Base-by-base conservation (phyloP, 2,797 vertebrate genomes). In the Tachyglossus aculeatus region DNA sequence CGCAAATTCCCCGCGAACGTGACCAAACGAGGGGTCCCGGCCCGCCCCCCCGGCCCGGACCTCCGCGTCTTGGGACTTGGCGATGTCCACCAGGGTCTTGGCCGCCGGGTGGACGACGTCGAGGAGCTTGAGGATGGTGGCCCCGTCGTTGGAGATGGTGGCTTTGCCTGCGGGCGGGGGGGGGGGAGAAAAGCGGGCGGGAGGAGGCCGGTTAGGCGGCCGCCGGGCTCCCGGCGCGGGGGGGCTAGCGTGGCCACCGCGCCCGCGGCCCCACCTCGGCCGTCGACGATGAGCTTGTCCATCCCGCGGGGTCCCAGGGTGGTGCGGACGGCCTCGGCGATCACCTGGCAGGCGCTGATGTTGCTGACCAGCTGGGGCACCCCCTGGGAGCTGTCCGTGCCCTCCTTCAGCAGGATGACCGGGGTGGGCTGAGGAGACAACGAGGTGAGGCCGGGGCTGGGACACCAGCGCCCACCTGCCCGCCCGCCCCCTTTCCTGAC, bases 321-420 rank as follows among this genome's bases (percentile, higher is more conserved):
- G 69, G 98, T 99, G 71, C 98, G 93, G 56, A 99, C 95, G 0
- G 98, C 97, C 89, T 99, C 98, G 0, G 98, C 91, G 4, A 99
- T 96, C 45, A 99, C 96, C 92, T 99, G 98, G 88, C 98, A 99
- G 76, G 98, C 98, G 84, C 93, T 98, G 91, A 99, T 99, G 92
- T 99, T 99, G 77, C 97, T 99, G 77, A 99, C 80, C 2, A 99
- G 96, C 91, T 99, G 98, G 0, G 98, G 97, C 55, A 98, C 86
- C 5, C 98, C 98, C 88, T 99, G 98, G 6, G 97, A 99, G 11
- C 96, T 91, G 82, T 99, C 98, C 0, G 98, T 99, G 83, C 98
- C 98, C 84, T 99, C 98, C 89, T 99, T 99, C 82, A 98, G 89
- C 62, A 94, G 86, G 82, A 94, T 94, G 60, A 94, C 90, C 1